Conservation (phyloP, 2,113 vertebrate species). For the Callorhinus ursinus region DNA sequence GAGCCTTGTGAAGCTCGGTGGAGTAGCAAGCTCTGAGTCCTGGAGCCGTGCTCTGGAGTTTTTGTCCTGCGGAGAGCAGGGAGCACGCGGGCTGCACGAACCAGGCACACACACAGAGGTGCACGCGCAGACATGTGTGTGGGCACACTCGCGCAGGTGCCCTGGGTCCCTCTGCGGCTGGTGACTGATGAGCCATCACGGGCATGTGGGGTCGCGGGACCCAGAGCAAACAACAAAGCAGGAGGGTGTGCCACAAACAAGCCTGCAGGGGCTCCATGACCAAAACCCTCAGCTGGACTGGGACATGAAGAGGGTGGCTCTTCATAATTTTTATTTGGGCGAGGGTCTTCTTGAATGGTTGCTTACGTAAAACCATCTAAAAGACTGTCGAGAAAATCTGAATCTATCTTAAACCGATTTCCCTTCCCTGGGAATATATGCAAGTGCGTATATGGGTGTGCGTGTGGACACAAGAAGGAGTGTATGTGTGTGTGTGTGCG, state of each 20-base stretch:
- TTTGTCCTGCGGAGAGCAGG: not conserved
- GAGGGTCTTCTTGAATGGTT: not conserved
- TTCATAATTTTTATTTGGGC: not conserved
- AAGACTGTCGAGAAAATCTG: not conserved
- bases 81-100: not conserved
- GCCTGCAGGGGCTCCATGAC: not conserved
- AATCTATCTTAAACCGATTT: not conserved
- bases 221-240: not conserved
- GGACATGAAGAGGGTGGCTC: not conserved
- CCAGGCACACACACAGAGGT: not conserved
- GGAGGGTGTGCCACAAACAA: not conserved
- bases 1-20: not conserved
- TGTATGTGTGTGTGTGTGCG: no score
- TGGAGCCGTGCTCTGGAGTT: not conserved
- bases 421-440: not conserved
- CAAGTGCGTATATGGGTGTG: not conserved
- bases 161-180: not conserved
- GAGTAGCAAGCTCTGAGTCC: not conserved
- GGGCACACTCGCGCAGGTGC: not conserved
- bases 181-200: not conserved
- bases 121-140: accelerated
- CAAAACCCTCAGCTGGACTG: not conserved
- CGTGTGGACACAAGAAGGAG: not conserved
- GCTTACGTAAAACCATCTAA: not conserved
- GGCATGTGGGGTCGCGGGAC: not conserved